Percentiles rank a stretch among this genome's conserved stretches.
Evolutionary conservation across 2,888 invertebrate species (phyloP).

Genomic region (Ecliptopera silaceata): DNA sequence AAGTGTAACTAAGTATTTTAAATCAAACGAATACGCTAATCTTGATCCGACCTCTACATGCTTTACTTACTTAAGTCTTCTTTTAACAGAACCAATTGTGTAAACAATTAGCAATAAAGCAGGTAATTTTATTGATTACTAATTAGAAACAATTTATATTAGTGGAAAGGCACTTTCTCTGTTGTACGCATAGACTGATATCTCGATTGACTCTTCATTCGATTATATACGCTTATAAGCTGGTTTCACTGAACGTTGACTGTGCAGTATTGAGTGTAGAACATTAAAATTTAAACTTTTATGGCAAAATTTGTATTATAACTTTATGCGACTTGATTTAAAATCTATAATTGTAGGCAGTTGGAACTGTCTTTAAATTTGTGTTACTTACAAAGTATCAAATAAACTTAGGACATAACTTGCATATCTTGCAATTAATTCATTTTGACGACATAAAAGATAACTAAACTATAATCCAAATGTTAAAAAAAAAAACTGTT

Average conservation of each 20-base stretch:
- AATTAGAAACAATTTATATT: conserved; percentile 6
- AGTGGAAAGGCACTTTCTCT: conserved; percentile 12
- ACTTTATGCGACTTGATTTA: no score
- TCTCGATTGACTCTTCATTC: conserved; percentile 25
- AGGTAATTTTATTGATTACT: not conserved
- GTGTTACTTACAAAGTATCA: no score
- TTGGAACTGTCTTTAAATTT: no score
- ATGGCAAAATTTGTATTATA: no score
- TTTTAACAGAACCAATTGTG: not conserved
- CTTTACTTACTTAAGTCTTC: not conserved
- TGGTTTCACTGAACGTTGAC: conserved; percentile 8
- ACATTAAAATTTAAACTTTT: not conserved
- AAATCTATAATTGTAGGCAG: no score
- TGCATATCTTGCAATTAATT: no score
- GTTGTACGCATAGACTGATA: conserved; percentile 26
- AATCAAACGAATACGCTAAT: no score
- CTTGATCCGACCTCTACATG: not conserved
- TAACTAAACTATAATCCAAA: no score
- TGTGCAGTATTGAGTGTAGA: not conserved
- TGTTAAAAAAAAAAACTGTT: no score
- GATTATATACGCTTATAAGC: conserved; percentile 25
- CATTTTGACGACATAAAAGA: no score
- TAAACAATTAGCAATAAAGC: not conserved
- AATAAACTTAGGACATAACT: no score
- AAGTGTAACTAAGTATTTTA: no score